phyloP scores from a whole-genome alignment of 2,797 vertebrate species.

The Takifugu rubripes region DNA sequence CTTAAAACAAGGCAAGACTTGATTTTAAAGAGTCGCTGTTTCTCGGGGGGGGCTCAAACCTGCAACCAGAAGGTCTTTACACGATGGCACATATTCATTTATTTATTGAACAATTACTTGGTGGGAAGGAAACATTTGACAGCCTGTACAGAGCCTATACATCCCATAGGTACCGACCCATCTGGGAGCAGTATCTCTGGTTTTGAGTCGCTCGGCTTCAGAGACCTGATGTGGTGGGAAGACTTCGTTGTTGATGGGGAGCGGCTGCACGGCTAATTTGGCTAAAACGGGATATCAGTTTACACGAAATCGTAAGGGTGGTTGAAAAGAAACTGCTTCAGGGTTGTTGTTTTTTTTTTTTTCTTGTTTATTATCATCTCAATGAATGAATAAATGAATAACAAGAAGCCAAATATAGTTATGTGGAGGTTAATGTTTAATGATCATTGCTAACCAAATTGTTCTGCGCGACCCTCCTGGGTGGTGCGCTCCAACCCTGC shows the following conservation, averaged over 20 bases:
- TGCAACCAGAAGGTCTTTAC: conserved; percentile 61
- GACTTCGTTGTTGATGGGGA: conserved; percentile 24
- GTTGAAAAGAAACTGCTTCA: conserved; percentile 57
- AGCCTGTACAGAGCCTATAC: conserved; percentile 69
- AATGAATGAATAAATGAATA: conserved; percentile 76
- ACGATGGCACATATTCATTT: conserved; percentile 67
- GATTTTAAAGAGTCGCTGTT: conserved; percentile 22
- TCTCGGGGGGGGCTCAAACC: conserved; percentile 56
- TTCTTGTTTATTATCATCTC: conserved; percentile 50
- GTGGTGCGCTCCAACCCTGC: conserved; percentile 46
- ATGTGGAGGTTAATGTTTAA: conserved; percentile 72
- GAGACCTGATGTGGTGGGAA: conserved; percentile 15
- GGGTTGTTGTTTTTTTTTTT: conserved; percentile 28
- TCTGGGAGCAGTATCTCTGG: conserved; percentile 59
- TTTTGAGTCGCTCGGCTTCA: conserved; percentile 15
- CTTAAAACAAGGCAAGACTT: conserved; percentile 14
- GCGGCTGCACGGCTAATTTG: conserved; percentile 22
- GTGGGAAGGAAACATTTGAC: conserved; percentile 61
- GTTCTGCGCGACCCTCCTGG: conserved; percentile 39
- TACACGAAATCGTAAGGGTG: neutral
- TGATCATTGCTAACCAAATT: conserved; percentile 56
- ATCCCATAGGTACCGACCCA: conserved; percentile 50
- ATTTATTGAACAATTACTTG: conserved; percentile 77
- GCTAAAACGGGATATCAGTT: conserved; percentile 17
- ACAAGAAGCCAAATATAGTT: conserved; percentile 80